Conservation (phyloP, 2,113 vertebrate genomes). For the Pleuronectes platessa region DNA sequence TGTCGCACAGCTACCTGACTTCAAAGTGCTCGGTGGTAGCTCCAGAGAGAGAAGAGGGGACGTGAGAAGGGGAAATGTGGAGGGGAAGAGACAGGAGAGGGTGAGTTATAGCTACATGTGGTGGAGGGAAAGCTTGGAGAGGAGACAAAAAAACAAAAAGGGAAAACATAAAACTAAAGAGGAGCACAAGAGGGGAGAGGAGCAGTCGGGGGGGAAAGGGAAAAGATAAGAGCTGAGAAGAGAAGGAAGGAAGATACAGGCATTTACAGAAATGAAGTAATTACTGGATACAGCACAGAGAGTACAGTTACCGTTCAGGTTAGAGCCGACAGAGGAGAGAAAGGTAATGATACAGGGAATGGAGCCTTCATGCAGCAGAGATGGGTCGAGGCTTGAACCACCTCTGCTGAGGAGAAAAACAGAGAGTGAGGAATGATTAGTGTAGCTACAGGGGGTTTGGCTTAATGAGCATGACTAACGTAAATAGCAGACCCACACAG, state of each 20-base stretch:
- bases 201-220: not conserved
- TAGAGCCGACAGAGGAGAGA: constrained; percentile 15
- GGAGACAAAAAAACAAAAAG: constrained; percentile 4
- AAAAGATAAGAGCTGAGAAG: constrained; percentile 9
- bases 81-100: not conserved
- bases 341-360: constrained; percentile 22
- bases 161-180: constrained; percentile 20
- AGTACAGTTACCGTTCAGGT: not conserved
- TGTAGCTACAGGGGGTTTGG: constrained; percentile 10
- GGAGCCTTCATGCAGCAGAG: not conserved
- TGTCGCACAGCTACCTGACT: constrained; percentile 65
- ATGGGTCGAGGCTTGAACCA: constrained; percentile 6
- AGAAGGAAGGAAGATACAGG: constrained; percentile 11
- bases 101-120: constrained; percentile 6
- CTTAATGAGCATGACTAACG: constrained; percentile 21
- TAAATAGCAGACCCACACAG: not conserved
- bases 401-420: constrained; percentile 14
- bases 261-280: constrained; percentile 19
- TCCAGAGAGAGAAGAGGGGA: not conserved
- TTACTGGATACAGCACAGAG: not conserved
- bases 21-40: constrained; percentile 39
- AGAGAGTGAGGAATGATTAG: constrained; percentile 31
- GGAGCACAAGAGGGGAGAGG: constrained; percentile 11
- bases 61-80: not conserved
- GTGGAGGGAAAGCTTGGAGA: constrained; percentile 19